Percentiles rank a stretch among this genome's conserved stretches.
phyloP scores from a whole-genome alignment of 2,888 invertebrate species.

The Catocala nupta region DNA sequence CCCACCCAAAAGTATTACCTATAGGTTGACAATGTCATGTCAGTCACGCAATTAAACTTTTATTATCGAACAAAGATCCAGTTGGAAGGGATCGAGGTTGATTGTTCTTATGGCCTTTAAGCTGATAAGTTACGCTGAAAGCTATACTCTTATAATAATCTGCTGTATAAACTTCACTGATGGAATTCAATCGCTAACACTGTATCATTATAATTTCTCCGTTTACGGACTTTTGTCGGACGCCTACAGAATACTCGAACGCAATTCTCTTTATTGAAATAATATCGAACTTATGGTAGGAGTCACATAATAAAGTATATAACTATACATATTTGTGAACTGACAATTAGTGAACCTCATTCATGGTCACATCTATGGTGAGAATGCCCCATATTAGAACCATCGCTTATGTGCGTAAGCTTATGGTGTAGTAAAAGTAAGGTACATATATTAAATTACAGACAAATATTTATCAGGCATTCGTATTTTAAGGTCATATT shows the following conservation, averaged over 20 bases:
- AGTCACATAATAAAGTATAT: constrained; percentile 39
- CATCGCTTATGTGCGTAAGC: constrained; percentile 25
- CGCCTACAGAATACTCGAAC: constrained; percentile 5
- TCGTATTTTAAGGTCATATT: no score
- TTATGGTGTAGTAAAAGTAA: constrained; percentile 33
- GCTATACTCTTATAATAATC: no score
- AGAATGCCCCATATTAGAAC: constrained; percentile 51
- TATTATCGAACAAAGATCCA: no score
- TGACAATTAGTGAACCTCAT: constrained; percentile 53
- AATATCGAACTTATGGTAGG: constrained; percentile 24
- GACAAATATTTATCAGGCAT: constrained; percentile 14
- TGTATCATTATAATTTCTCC: no score
- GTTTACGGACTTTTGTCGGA: not conserved
- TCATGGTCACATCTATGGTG: constrained; percentile 47
- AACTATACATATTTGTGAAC: constrained; percentile 47
- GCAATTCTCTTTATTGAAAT: not conserved
- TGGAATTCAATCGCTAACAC: no score
- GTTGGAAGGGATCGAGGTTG: no score
- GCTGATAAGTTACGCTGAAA: no score
- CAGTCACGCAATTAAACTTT: no score
- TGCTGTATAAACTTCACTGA: no score
- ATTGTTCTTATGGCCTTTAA: no score
- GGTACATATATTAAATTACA: constrained; percentile 33
- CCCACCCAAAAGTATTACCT: no score
- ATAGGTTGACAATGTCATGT: no score